Evolutionary conservation across 2,888 invertebrate species (phyloP).

Genomic region (Maniola hyperantus): DNA sequence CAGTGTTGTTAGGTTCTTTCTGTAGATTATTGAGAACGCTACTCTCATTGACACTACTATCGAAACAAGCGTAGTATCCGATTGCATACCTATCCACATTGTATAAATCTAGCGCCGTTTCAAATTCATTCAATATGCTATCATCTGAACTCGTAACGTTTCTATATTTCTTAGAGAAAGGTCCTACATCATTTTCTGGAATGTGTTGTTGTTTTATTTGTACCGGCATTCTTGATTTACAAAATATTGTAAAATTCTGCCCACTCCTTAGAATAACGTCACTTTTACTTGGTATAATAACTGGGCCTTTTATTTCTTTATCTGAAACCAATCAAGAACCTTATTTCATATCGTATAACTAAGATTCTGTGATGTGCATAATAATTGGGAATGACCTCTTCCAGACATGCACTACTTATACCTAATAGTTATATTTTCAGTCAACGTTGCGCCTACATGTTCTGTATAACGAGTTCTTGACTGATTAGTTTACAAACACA

Average conservation of each 20-base stretch:
- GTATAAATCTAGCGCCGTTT: slow-evolving; percentile 69
- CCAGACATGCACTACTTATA: neutral
- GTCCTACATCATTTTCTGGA: slow-evolving; percentile 57
- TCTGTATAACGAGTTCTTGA: slow-evolving; percentile 18
- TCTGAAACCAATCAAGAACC: slow-evolving; percentile 60
- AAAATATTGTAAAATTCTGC: slow-evolving; percentile 66
- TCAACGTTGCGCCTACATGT: neutral
- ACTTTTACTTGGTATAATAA: slow-evolving; percentile 57
- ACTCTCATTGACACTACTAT: slow-evolving; percentile 59
- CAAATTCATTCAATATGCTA: slow-evolving; percentile 56
- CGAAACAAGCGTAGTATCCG: slow-evolving; percentile 82
- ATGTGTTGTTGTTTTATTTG: slow-evolving; percentile 65
- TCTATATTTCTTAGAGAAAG: slow-evolving; percentile 47
- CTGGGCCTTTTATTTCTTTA: slow-evolving; percentile 61
- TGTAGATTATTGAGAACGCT: slow-evolving; percentile 55
- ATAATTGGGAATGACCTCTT: neutral
- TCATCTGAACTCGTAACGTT: slow-evolving; percentile 45
- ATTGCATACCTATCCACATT: slow-evolving; percentile 74
- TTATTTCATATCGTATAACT: slow-evolving; percentile 5
- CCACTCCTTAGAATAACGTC: slow-evolving; percentile 68
- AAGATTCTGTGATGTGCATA: neutral
- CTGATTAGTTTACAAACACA: slow-evolving; percentile 22
- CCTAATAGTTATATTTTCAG: neutral
- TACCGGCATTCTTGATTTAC: slow-evolving; percentile 59
- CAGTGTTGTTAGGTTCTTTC: slow-evolving; percentile 64